Conservation (phyloP, 2,888 invertebrate species). For the Agrotis clavis region DNA sequence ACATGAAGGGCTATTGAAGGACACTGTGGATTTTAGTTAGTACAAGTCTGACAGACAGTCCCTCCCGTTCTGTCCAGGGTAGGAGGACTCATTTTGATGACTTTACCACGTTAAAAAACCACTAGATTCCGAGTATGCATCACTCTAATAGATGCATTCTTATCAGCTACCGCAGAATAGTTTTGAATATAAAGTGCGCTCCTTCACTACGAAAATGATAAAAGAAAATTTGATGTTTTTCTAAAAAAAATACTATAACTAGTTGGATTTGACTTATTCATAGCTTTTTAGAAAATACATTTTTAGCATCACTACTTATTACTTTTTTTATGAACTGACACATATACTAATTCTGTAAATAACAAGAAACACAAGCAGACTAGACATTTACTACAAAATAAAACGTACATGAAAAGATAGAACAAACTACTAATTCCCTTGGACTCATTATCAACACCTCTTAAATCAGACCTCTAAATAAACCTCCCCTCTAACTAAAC, state of each 20-base stretch:
- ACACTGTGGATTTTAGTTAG: too few species aligned
- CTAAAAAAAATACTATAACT: too few species aligned
- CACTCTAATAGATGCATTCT: too few species aligned
- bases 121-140: too few species aligned
- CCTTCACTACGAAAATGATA: constrained; percentile 16
- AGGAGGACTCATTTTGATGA: too few species aligned
- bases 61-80: too few species aligned
- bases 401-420: neutral
- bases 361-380: neutral
- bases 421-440: neutral
- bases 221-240: constrained; percentile 8
- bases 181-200: constrained; percentile 37
- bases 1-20: too few species aligned
- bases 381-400: neutral
- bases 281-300: constrained; percentile 9
- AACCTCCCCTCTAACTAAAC: neutral
- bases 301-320: constrained; percentile 33
- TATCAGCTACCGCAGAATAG: constrained; percentile 42
- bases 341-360: neutral
- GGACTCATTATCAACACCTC: constrained; percentile 4
- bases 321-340: too few species aligned
- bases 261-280: constrained; percentile 18
- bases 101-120: too few species aligned
- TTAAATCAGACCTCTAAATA: constrained; percentile 4
- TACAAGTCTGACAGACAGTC: too few species aligned